A percentile compares a stretch with the other conserved stretches of the same genome.
These are phyloP conservation scores for Stegophylla sp. DNA, from an alignment of 2,888 invertebrate species.

Conservation along the genomic window DNA sequence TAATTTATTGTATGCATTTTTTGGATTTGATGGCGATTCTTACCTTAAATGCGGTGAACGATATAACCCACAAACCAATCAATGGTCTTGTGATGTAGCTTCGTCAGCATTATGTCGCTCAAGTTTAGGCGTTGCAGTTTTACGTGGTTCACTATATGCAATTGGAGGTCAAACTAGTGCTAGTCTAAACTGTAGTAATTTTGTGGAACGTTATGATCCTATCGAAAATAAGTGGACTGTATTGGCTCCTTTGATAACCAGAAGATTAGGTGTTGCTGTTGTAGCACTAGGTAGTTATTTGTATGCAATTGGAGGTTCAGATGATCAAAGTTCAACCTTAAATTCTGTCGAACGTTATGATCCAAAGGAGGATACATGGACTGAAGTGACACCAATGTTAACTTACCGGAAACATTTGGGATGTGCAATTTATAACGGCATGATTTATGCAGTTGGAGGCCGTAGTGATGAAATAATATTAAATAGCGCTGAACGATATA, in stretches of 20 bases:
- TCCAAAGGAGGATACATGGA: conserved; percentile 92
- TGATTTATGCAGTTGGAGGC: conserved; percentile 98
- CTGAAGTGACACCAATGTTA: conserved; percentile 92
- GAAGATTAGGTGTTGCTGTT: conserved; percentile 86
- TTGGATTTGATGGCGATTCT: conserved; percentile 96
- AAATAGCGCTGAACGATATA: conserved; percentile 91
- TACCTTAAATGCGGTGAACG: conserved; percentile 91
- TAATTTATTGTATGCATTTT: conserved; percentile 95
- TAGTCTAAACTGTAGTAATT: conserved; percentile 94
- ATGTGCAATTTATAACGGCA: conserved; percentile 96
- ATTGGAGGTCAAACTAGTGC: conserved; percentile 97
- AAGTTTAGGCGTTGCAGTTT: conserved; percentile 94
- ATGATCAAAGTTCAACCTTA: conserved; percentile 95
- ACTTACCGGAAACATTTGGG: conserved; percentile 97
- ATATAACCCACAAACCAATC: conserved; percentile 92
- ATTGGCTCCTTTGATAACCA: conserved; percentile 96
- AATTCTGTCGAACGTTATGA: conserved; percentile 96
- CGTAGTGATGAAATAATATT: conserved; percentile 97
- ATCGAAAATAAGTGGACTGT: conserved; percentile 97
- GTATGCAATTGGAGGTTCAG: conserved; percentile 97
- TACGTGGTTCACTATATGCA: conserved; percentile 91
- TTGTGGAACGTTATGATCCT: conserved; percentile 97
- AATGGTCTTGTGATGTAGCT: conserved; percentile 98
- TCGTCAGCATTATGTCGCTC: conserved; percentile 99
- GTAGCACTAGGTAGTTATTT: conserved; percentile 90